Evolutionary conservation across 2,888 invertebrate species (phyloP).

Genomic region (Xestia sexstrigata): DNA sequence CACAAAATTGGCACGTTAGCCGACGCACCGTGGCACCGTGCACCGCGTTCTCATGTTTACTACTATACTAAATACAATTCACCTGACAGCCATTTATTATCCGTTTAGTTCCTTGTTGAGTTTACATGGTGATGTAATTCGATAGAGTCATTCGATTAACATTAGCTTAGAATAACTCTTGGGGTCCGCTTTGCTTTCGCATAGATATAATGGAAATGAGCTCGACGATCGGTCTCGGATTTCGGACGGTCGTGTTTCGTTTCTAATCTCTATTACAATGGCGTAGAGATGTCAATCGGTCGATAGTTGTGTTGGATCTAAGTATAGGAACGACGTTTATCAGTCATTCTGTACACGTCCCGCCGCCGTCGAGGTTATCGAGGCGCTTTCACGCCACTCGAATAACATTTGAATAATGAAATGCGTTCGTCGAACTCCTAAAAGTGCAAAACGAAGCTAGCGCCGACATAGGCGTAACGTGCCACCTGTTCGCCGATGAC

Average conservation of each 20-base stretch:
- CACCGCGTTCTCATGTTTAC: constrained; percentile 59
- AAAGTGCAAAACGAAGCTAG: constrained; percentile 83
- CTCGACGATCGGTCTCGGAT: constrained; percentile 66
- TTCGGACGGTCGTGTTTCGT: constrained; percentile 67
- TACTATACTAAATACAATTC: constrained; percentile 71
- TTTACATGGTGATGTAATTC: constrained; percentile 75
- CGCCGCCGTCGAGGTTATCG: constrained; percentile 82
- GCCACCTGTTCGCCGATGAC: constrained; percentile 82
- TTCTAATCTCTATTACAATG: constrained; percentile 74
- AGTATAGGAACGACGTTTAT: constrained; percentile 78
- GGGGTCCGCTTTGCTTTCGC: constrained; percentile 76
- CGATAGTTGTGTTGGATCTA: constrained; percentile 67
- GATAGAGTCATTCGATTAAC: constrained; percentile 75
- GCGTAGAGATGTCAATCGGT: constrained; percentile 72
- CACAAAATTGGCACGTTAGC: constrained; percentile 74
- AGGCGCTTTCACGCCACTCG: constrained; percentile 86
- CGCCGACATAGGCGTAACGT: constrained; percentile 70
- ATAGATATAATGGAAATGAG: constrained; percentile 78
- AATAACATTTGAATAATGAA: constrained; percentile 88
- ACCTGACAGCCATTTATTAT: constrained; percentile 65
- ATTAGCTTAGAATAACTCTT: constrained; percentile 74
- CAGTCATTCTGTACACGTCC: constrained; percentile 84
- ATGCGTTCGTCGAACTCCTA: constrained; percentile 86
- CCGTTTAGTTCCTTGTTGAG: constrained; percentile 64
- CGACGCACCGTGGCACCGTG: constrained; percentile 27